Conservation (phyloP, 2,888 invertebrate genomes). For the Diarsia brunnea region DNA sequence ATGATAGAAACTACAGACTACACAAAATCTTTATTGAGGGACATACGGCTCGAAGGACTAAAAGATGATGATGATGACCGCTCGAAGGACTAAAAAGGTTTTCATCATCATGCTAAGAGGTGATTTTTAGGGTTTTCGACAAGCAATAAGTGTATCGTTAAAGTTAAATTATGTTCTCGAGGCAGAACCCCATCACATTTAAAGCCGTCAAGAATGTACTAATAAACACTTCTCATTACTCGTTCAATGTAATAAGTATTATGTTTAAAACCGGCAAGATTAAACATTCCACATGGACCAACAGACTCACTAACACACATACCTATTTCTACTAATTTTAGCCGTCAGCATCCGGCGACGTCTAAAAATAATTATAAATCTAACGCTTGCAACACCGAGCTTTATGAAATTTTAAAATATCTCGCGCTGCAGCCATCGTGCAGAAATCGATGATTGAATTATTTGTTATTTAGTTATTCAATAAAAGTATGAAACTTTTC, state of each 20-base stretch:
- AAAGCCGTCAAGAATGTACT: not conserved
- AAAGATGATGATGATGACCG: too few species aligned
- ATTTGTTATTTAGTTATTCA: conserved; percentile 15
- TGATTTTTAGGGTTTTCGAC: not conserved
- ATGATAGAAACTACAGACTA: not conserved
- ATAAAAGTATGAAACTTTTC: conserved; percentile 1
- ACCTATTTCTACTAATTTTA: conserved; percentile 62
- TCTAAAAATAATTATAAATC: conserved; percentile 69
- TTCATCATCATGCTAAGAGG: not conserved
- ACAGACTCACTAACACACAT: conserved; percentile 65
- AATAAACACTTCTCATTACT: not conserved
- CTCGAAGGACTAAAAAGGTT: not conserved
- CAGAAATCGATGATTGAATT: conserved; percentile 23
- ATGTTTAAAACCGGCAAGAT: conserved; percentile 33
- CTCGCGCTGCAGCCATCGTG: conserved; percentile 31
- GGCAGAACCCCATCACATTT: not conserved
- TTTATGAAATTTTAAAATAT: conserved; percentile 57
- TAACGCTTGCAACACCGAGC: conserved; percentile 62
- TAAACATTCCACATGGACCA: conserved; percentile 54
- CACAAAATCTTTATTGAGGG: not conserved
- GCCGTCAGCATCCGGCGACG: conserved; percentile 64
- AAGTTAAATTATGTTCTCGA: not conserved
- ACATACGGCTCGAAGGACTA: not conserved
- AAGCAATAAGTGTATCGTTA: not conserved
- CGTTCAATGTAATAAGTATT: not conserved